Evolutionary conservation across 1,140 invertebrate species (phyloP).

Genomic region (Drosophila subobscura): DNA sequence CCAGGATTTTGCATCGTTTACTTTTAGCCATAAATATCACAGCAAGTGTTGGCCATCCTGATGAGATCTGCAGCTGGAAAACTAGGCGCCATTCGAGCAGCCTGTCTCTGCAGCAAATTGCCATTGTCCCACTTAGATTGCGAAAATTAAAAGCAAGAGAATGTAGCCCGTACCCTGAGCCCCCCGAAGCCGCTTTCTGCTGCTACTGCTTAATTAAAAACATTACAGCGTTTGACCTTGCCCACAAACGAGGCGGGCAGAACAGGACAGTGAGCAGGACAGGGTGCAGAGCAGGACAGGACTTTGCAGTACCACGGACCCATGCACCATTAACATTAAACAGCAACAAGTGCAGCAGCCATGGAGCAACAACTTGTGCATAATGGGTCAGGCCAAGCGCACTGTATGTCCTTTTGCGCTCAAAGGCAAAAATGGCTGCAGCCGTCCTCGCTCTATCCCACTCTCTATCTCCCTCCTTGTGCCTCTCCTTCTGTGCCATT

Average conservation of each 20-base stretch:
- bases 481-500: conserved; percentile 18
- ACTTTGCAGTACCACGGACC: conserved; percentile 13
- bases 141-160: conserved; percentile 31
- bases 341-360: conserved; percentile 30
- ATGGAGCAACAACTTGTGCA: conserved; percentile 36
- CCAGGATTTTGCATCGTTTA: too few species aligned
- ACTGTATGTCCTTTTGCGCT: conserved; percentile 40
- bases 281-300: too few species aligned
- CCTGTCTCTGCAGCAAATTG: conserved; percentile 19
- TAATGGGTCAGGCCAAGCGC: conserved; percentile 41
- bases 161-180: too few species aligned
- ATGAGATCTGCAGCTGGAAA: background rate
- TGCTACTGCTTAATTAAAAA: conserved; percentile 61
- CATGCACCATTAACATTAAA: conserved; percentile 26
- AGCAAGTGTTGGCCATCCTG: background rate
- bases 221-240: conserved; percentile 63
- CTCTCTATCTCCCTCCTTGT: background rate
- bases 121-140: conserved; percentile 47
- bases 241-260: background rate
- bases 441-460: background rate
- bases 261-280: conserved; percentile 27
- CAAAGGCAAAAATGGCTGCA: conserved; percentile 43
- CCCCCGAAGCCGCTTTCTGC: background rate
- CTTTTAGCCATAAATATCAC: background rate
- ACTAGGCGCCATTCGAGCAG: conserved; percentile 18